Base-by-base conservation (phyloP, 64 coral and sea anemone species). In the Platygyra sinensis region DNA sequence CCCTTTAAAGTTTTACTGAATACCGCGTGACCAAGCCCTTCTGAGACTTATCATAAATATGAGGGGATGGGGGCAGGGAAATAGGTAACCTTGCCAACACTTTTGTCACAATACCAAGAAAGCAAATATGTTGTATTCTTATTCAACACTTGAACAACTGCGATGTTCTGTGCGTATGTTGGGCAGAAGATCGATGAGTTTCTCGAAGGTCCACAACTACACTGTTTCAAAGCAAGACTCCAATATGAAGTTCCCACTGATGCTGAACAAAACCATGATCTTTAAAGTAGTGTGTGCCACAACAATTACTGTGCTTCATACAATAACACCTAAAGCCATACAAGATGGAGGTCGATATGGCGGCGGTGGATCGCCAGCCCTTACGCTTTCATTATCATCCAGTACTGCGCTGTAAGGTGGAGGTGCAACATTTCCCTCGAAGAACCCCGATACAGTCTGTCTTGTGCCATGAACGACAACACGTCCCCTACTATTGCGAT, bases 401-500 rank as follows among this genome's bases (percentile, higher is more conserved):
- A 97, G 71, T 30, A 97, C 95, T 20, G 92, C 88, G 52, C 87
- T 97, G 27, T 97, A 97, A 6, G 95, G 95, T 4, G 95, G 95
- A 3, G 95, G 95, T 60, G 95, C 81, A 8, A 97, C 95, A 85
- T 97, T 97, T 0, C 95, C 95, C 88, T 97, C 95, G 54, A 97
- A 97, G 46, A 97, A 91, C 27, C 95, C 95, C 30, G 95, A 91
- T 6, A 97, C 95, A 54, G 95, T 97, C 73, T 97, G 95, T 15
- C 88, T 67, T 60, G 91, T 79, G 2, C 87, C 92, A 11, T 89
- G 88, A 65, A 87, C 87, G 39, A 88, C 88, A 83, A 87, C 85
- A 83, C 81, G 93, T 24, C 86, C 82, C 88, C 95, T 87, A 64
- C 74, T 75, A 10, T 82, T 73, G 75, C 77, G 78, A 69, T 81